Evolutionary conservation across 2,113 vertebrate species (phyloP), one percentile per base, ranked within the genome.

Genomic region (Asarcornis scutulata): DNA sequence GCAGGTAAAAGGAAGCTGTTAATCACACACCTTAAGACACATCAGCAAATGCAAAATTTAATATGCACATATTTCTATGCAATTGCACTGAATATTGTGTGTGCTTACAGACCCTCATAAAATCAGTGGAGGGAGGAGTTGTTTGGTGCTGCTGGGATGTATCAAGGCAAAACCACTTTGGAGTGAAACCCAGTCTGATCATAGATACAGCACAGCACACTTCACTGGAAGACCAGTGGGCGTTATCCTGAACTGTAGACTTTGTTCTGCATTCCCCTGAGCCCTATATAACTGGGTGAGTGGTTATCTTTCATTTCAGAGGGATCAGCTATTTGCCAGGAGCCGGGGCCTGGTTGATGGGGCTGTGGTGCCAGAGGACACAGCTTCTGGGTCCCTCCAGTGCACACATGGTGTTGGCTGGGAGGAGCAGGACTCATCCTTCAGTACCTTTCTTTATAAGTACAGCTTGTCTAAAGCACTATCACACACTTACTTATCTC

Each of bases 1-100:
- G 50, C 55, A 60, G 76, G 73, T 93, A 75, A 53, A 93, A 94
- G 32, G 83, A 91, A 87, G 86, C 64, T 0, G 4, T 93, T 97
- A 62, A 84, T 87, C 82, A 67, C 8, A 0, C 38, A 69, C 50
- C 34, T 56, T 40, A 89, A 91, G 93, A 78, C 63, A 77, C 44
- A 58, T 89, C 76, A 32, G 85, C 93, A 96, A 90, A 90, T 73
- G 86, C 91, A 93, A 78, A 83, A 88, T 85, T 90, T 93, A 96
- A 96, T 90, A 86, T 38, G 50, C 77, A 81, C 40, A 48, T 88
- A 88, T 93, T 95, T 90, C 93, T 72, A 20, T 88, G 53, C 74
- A 69, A 77, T 96, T 95, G 77, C 26, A 44, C 18, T 44, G 69
- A 63, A 62, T 74, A 64, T 75, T 90, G 84, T 63, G 63, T 93